These are phyloP conservation scores for Chesias legatella DNA, from an alignment of 2,888 invertebrate species.

Conservation along the genomic window DNA sequence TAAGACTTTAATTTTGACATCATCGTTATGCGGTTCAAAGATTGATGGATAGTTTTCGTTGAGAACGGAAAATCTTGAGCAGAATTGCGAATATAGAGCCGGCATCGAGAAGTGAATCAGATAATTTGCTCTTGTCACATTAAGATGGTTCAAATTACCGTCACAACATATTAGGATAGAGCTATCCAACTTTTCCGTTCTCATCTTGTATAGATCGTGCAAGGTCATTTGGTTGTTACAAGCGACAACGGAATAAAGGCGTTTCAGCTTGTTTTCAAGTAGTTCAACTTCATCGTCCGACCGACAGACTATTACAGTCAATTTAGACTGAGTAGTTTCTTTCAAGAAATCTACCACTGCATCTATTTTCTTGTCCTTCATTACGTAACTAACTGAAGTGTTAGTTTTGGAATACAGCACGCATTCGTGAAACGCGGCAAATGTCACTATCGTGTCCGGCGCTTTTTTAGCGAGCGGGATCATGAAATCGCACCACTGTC, in stretches of 20 bases:
- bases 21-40: constrained; percentile 41
- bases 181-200: constrained; percentile 2
- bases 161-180: constrained; percentile 86
- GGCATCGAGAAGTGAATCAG: constrained; percentile 85
- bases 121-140: constrained; percentile 82
- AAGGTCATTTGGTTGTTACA: constrained; percentile 58
- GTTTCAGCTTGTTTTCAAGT: constrained; percentile 44
- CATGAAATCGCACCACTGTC: constrained; percentile 83
- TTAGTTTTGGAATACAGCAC: constrained; percentile 83
- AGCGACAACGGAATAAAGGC: constrained; percentile 44
- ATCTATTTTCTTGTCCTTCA: constrained; percentile 61
- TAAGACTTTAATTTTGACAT: constrained; percentile 73
- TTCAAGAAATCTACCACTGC: constrained; percentile 71
- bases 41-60: constrained; percentile 80
- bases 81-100: constrained; percentile 61
- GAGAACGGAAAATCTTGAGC: constrained; percentile 84
- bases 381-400: constrained; percentile 56
- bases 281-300: constrained; percentile 76
- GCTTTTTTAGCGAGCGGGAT: constrained; percentile 77
- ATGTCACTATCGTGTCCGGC: constrained; percentile 82
- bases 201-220: constrained; percentile 52
- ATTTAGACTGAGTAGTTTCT: constrained; percentile 61
- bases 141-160: constrained; percentile 80
- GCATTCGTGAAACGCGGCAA: constrained; percentile 87
- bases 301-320: constrained; percentile 83